A percentile compares a stretch with the other conserved stretches of the same genome.
Evolutionary conservation across 2,797 vertebrate species (phyloP).

Genomic region (Taenioides sp.): DNA sequence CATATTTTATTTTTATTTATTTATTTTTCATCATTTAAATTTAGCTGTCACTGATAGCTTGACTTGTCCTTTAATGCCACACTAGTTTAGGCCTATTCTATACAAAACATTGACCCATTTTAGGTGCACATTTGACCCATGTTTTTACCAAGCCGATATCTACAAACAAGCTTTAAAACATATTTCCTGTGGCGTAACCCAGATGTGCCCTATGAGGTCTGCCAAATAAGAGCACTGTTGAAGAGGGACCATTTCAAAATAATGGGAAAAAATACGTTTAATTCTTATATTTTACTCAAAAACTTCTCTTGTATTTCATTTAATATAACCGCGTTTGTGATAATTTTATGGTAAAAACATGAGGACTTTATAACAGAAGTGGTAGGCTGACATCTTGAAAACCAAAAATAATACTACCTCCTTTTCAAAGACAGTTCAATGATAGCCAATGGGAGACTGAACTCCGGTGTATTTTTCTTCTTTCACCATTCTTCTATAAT

Average conservation of each 20-base stretch:
- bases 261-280: constrained; percentile 30
- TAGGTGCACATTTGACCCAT: constrained; percentile 55
- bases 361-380: constrained; percentile 60
- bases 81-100: constrained; percentile 60
- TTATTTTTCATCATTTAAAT: not conserved
- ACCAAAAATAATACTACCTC: constrained; percentile 86
- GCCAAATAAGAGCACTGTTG: constrained; percentile 31
- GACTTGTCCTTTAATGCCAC: not conserved
- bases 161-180: constrained; percentile 25
- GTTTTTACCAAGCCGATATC: constrained; percentile 38
- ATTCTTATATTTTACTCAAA: not conserved
- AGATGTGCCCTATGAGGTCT: constrained; percentile 27
- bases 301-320: constrained; percentile 68
- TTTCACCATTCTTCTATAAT: constrained; percentile 62
- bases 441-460: constrained; percentile 68
- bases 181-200: constrained; percentile 23
- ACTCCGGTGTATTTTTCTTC: constrained; percentile 35
- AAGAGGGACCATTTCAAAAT: constrained; percentile 51
- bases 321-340: constrained; percentile 61
- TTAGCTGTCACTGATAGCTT: too few relatives aligned
- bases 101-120: constrained; percentile 54
- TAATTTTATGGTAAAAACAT: constrained; percentile 55
- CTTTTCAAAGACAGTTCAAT: constrained; percentile 77
- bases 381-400: constrained; percentile 73
- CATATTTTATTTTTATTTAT: not conserved